Percentiles rank a stretch among this genome's conserved stretches.
These are phyloP conservation scores for Myodes glareolus DNA, from an alignment of 2,113 vertebrate genomes.

Conservation along the genomic window DNA sequence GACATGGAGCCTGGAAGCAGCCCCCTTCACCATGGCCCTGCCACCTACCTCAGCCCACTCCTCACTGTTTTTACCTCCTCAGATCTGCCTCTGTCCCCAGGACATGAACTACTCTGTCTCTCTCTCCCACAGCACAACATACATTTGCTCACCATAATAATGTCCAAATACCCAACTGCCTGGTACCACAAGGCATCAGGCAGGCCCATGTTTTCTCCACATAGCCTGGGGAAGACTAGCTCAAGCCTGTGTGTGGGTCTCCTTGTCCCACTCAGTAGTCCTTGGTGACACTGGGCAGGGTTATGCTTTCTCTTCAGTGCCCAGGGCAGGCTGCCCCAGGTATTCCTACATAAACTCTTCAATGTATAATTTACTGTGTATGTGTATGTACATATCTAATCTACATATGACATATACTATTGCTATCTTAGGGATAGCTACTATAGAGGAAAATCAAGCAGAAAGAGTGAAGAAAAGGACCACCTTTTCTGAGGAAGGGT, in stretches of 20 bases:
- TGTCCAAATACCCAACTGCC: neutral
- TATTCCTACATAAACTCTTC: neutral
- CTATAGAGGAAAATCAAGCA: neutral
- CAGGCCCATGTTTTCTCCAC: neutral
- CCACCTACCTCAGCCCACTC: neutral
- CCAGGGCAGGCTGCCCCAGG: neutral
- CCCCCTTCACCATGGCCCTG: neutral
- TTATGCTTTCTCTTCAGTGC: neutral
- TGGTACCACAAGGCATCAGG: neutral
- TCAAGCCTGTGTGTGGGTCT: neutral
- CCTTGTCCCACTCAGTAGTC: neutral
- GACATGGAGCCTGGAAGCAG: neutral
- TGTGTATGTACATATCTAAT: neutral
- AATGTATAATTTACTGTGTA: neutral
- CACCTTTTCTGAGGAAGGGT: neutral
- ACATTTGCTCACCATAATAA: neutral
- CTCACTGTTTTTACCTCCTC: neutral
- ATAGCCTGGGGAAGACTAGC: neutral
- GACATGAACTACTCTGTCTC: neutral
- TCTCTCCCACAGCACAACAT: neutral
- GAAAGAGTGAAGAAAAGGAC: neutral
- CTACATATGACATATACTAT: neutral
- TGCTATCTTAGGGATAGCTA: neutral
- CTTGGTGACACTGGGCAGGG: neutral
- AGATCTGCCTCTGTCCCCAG: neutral